Evolutionary conservation across 2,888 invertebrate species (phyloP).

Genomic region (Cactoblastis cactorum): DNA sequence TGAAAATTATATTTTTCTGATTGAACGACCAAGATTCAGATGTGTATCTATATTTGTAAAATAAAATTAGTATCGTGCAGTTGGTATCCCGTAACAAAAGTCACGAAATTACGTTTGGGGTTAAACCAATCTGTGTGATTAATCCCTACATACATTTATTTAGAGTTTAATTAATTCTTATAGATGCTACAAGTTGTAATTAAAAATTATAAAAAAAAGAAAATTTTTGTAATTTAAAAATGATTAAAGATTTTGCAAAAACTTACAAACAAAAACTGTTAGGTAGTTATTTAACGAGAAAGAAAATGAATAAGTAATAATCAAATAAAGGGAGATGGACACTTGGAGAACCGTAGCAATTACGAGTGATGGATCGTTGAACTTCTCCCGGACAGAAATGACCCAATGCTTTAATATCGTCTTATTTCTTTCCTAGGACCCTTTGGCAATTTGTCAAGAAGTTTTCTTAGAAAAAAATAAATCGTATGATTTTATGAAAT

Average conservation of each 20-base stretch:
- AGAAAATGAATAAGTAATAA: constrained; percentile 48
- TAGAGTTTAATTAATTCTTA: no score
- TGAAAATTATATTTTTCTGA: no score
- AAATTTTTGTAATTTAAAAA: background rate
- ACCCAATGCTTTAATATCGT: constrained; percentile 62
- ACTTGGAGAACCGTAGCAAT: constrained; percentile 56
- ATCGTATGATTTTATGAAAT: constrained; percentile 21
- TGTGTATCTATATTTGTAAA: no score
- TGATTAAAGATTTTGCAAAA: background rate
- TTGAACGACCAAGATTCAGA: no score
- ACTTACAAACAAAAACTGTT: background rate
- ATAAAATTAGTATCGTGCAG: no score
- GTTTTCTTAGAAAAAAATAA: constrained; percentile 22
- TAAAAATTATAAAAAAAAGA: background rate
- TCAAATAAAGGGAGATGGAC: constrained; percentile 55
- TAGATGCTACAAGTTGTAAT: background rate
- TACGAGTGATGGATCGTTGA: constrained; percentile 67
- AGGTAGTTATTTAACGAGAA: background rate
- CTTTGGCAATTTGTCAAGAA: constrained; percentile 51
- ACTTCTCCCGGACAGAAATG: constrained; percentile 53
- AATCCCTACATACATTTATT: no score
- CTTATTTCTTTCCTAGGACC: constrained; percentile 53
- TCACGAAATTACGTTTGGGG: no score
- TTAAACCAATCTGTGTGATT: no score
- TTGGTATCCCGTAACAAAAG: no score